Conservation (phyloP, 2,113 vertebrate genomes). For the Sprattus sprattus region DNA sequence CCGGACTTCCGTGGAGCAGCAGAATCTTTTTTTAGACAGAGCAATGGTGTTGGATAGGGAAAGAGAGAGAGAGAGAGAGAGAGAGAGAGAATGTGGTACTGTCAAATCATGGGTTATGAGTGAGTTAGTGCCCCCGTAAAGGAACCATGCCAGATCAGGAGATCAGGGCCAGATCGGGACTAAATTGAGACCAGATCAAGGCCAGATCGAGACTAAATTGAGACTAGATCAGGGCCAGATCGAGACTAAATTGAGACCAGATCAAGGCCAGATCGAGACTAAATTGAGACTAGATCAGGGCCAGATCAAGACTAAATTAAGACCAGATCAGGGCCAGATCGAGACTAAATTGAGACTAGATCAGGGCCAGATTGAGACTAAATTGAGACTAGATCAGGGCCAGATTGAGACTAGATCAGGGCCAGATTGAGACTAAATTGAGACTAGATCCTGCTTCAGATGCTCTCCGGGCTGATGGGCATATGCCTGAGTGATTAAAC, state of each 20-base stretch:
- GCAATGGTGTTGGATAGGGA: not conserved
- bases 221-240: not conserved
- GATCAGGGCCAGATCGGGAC: too few relatives aligned
- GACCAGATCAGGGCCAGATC: not conserved
- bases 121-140: not conserved
- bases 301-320: too few relatives aligned
- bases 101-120: not conserved
- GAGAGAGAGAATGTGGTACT: not conserved
- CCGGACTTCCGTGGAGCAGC: slow-evolving; percentile 50
- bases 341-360: not conserved
- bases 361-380: not conserved
- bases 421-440: not conserved
- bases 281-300: not conserved
- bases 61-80: not conserved
- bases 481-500: slow-evolving; percentile 22
- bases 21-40: slow-evolving; percentile 18
- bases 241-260: too few relatives aligned
- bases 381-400: not conserved
- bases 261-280: not conserved
- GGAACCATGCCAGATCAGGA: not conserved
- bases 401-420: not conserved
- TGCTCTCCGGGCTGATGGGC: slow-evolving; percentile 9
- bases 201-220: not conserved
- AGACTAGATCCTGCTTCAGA: not conserved
- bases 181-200: too few relatives aligned